Evolutionary conservation across 2,888 invertebrate genomes (phyloP), one percentile per base, ranked within the genome.

Genomic region (Acanthacorydalis orientalis): DNA sequence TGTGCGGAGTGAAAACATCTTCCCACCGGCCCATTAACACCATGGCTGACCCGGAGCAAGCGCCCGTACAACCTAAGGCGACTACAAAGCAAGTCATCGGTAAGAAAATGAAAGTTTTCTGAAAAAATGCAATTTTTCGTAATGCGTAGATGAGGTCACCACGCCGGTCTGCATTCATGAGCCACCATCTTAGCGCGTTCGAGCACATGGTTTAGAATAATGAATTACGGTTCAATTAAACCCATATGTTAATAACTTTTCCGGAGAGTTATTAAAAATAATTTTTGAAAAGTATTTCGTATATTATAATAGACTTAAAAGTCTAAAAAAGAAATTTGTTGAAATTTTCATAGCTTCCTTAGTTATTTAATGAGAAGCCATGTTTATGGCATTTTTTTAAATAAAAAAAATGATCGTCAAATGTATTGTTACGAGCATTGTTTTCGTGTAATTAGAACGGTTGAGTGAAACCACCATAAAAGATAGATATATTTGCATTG

Each of bases 21-120:
- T 77, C 68, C 77, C 78, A 74, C 75, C 76, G 76, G 75, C 76
- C 75, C 78, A 78, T 74, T 77, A 73, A 78, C 80, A 80, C 78
- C 83, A 91, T 92, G 91, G 89, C 90, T 84, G 91, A 92, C 84
- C 83, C 89, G 78, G 90, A 87, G 74, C 82, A 83, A 73, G 80
- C 80, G 75, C 78, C 80, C 67, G 77, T 78, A 72, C 74, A 75
- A 71, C 72, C 62, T 74, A 75, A 76, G 72, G 76, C 72, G 67
- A 79, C 78, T 71, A 81, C 80, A 72, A 90, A 91, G 77, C 83
- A 84, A 77, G 75, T 88, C 72, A 85, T 88, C 74, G 88, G 88
- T 87, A 69, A 78, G 78, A 12, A 46, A 46, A 40, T 46, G n/a
- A 43, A 46, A 38, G 23, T 39, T 48, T 47, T 49, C 42, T 46